phyloP scores from a whole-genome alignment of 2,113 vertebrate genomes.

The Grammomys surdaster region DNA sequence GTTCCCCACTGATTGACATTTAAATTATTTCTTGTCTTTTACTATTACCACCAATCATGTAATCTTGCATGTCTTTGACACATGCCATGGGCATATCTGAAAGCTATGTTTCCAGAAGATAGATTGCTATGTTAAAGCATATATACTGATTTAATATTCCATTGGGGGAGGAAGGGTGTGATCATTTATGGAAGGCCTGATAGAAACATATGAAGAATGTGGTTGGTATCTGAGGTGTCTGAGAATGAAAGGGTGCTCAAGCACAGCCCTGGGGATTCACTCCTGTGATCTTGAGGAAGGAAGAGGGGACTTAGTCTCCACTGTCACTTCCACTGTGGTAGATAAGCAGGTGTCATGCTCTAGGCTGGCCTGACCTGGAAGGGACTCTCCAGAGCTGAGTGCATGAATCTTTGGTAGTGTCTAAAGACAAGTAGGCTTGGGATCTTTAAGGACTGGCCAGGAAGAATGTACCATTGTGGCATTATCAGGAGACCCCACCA shows the following conservation, averaged over 20 bases:
- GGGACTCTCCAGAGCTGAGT: neutral
- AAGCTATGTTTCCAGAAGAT: slow-evolving; percentile 36
- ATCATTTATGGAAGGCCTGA: neutral
- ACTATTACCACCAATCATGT: neutral
- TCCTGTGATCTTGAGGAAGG: neutral
- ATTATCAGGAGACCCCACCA: neutral
- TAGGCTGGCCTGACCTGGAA: neutral
- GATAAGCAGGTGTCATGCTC: neutral
- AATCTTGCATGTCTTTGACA: slow-evolving; percentile 22
- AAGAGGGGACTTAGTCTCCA: neutral
- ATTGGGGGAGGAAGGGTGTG: neutral
- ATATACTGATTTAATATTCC: neutral
- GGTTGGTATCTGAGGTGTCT: neutral
- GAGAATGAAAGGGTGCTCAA: neutral
- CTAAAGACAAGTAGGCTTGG: neutral
- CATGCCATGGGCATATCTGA: neutral
- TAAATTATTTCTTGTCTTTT: slow-evolving; percentile 56
- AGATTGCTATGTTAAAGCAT: neutral
- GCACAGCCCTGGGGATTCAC: accelerated
- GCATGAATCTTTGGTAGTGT: neutral
- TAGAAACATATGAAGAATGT: neutral
- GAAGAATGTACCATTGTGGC: neutral
- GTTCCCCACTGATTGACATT: slow-evolving; percentile 39
- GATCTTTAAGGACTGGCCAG: neutral
- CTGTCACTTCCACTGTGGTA: neutral